Evolutionary conservation across 2,113 vertebrate species (phyloP).

Genomic region (Melanocharis versteri): DNA sequence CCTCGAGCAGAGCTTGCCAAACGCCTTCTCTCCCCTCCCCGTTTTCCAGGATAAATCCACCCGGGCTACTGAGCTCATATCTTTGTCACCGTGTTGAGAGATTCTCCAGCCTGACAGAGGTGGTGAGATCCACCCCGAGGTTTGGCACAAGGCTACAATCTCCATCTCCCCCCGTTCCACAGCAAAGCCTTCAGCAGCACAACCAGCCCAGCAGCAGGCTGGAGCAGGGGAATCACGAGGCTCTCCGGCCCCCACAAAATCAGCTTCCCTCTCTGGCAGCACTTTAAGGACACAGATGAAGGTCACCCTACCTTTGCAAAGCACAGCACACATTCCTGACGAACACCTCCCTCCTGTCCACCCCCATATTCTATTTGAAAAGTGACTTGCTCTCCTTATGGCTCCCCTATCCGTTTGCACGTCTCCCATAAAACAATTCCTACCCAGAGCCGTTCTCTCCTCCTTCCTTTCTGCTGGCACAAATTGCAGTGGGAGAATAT

Average conservation of each 20-base stretch:
- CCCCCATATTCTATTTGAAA: constrained; percentile 4
- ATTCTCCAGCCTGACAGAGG: neutral
- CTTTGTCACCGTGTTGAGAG: neutral
- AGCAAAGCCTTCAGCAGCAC: neutral
- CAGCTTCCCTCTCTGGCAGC: neutral
- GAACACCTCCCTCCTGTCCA: constrained; percentile 36
- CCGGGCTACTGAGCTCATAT: neutral
- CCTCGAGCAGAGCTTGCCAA: neutral
- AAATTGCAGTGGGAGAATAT: neutral
- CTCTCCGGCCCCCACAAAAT: neutral
- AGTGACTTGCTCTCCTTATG: neutral
- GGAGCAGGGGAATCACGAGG: neutral
- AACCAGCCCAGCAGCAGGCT: neutral
- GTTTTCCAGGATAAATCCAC: neutral
- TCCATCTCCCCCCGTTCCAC: neutral
- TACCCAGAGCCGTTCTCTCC: neutral
- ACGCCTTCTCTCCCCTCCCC: neutral
- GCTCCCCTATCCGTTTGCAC: neutral
- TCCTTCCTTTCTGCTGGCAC: neutral
- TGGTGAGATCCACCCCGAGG: neutral
- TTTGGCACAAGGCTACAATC: accelerated
- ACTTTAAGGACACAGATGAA: neutral
- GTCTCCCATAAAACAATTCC: constrained; percentile 22
- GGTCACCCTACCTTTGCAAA: constrained; percentile 16
- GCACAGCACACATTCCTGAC: neutral